Base-by-base conservation (phyloP, 2,113 vertebrate genomes). In the Trochalopteron elliotii region DNA sequence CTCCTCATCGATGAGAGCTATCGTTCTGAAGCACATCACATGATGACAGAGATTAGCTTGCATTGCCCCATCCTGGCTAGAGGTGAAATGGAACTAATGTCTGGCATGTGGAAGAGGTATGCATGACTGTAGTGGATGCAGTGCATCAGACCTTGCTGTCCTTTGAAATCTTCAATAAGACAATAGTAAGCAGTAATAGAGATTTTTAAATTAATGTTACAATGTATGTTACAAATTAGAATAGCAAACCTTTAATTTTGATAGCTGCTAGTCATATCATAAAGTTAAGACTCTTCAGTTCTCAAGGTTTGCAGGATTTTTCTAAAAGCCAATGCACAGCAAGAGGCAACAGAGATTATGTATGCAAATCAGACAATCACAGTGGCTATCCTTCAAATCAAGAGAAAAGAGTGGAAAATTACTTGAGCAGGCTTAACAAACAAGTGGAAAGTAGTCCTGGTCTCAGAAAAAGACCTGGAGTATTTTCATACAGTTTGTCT, bases 71-170 rank as follows among this genome's bases (percentile, higher is more conserved):
- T 95, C 83, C 82, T 92, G 79, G 84, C 72, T 71, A 89, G 80
- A 93, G 96, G 40, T 90, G 71, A 95, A 94, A 89, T 72, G 89
- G 71, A 94, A 84, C 92, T 97, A 91, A 95, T 95, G 91, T 75
- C 55, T 85, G 88, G 65, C 91, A 92, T 85, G 83, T 81, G 91
- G 68, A 84, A 93, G 63, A 79, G 69, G 75, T 64, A 85, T 56
- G 50, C 85, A 94, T 13, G 17, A 50, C 47, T 27, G 19, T 20
- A 74, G 64, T 9, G 18, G 87, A 77, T 94, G 47, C 57, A 83
- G 60, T 71, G 49, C 53, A 91, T 75, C 75, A 95, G 69, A 74
- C 47, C 55, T 61, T 79, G 39, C 60, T 50, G 59, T 69, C 55
- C 47, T 84, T 90, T 57, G 68, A 93, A 74, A 82, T 83, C 92